Conservation (phyloP, 2,888 invertebrate genomes). For the Dusona sp. region DNA sequence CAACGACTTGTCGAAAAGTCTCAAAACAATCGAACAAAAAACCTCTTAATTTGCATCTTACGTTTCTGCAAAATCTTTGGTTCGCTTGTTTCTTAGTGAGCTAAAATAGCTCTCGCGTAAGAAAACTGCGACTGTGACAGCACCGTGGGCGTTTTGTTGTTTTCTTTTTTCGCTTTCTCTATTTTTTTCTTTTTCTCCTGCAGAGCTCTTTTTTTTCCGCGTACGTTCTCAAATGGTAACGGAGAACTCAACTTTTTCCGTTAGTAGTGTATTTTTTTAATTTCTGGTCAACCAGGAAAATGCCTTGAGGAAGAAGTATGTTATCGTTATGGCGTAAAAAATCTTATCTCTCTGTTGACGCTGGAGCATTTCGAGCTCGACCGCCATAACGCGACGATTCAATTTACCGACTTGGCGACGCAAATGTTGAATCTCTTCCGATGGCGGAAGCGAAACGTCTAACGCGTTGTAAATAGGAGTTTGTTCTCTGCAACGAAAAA, state of each 20-base stretch:
- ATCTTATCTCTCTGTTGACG: constrained; percentile 95
- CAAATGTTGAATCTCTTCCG: constrained; percentile 93
- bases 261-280: constrained; percentile 77
- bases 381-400: constrained; percentile 93
- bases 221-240: constrained; percentile 8
- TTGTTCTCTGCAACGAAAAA: constrained; percentile 86
- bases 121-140: constrained; percentile 67
- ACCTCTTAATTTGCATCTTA: constrained; percentile 43
- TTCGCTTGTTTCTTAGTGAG: constrained; percentile 68
- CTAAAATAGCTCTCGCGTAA: constrained; percentile 63
- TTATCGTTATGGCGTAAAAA: constrained; percentile 92
- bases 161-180: constrained; percentile 8
- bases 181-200: background rate
- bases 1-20: background rate
- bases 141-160: constrained; percentile 68
- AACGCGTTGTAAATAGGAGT: constrained; percentile 86
- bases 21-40: constrained; percentile 18
- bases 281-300: constrained; percentile 92
- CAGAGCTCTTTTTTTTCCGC: background rate
- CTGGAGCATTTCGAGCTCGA: constrained; percentile 94
- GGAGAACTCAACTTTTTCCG: constrained; percentile 24
- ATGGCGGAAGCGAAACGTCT: constrained; percentile 84
- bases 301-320: constrained; percentile 94
- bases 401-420: constrained; percentile 94
- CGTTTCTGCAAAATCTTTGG: constrained; percentile 72